Evolutionary conservation across 2,113 vertebrate genomes (phyloP), one percentile per base, ranked within the genome.

Genomic region (Himantopus leucocephalus): DNA sequence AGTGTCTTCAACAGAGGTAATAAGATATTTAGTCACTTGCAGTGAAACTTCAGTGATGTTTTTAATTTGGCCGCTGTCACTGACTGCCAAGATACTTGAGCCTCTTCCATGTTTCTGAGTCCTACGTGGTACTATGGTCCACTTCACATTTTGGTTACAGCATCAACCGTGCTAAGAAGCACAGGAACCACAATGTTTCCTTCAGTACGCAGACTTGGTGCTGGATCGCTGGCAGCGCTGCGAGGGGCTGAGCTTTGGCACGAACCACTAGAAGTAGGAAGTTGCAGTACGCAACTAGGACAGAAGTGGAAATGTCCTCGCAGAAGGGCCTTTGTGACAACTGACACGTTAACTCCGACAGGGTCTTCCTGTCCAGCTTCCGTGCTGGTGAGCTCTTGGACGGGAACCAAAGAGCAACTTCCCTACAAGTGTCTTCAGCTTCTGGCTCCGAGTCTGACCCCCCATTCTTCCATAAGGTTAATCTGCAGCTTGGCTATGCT

Each of bases 321-420:
- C 39, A 68, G 58, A 67, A 85, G n/a, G 30, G 34, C 35, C 67
- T 50, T 75, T 78, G 30, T 85, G 56, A 71, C 52, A 81, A 39
- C 12, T 62, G 45, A 58, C 50, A 56, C 1, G 0, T 26, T 56
- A 81, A 66, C 75, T 84, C 35, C 0, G 0, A 16, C 15, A 16
- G 14, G 11, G 13, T 72, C 66, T 90, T 79, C 70, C 62, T 82
- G 75, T 68, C 53, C 72, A 71, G 45, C 35, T 62, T 92, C 63
- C 5, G 3, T 64, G 12, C 34, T 75, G 71, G 12, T 68, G 39
- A 92, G 18, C 53, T 79, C 58, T 37, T 81, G 35, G 20, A 52
- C 4, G 34, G 26, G 34, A 83, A 70, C 58, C 59, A 73, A 83
- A 66, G 12, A 75, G 3, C 17, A 78, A 82, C 23, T 73, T 79